Evolutionary conservation across 2,113 vertebrate genomes (phyloP), one percentile per base, ranked within the genome.

Genomic region (Notarius lentiginosus): DNA sequence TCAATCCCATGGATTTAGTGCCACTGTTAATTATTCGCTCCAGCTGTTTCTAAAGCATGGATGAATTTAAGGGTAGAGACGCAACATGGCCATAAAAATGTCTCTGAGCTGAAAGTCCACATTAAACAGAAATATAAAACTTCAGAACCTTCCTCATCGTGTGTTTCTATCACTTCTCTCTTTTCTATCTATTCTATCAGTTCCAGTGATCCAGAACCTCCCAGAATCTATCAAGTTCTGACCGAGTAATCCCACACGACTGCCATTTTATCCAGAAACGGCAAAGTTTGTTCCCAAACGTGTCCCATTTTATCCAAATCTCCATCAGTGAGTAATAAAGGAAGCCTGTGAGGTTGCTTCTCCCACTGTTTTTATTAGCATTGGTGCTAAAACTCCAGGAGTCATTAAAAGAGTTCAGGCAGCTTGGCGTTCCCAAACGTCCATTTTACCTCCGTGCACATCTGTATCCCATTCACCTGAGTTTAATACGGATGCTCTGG

Each of bases 341-440:
- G 79, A 47, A 63, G 4, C 11, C 80, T 49, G 80, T 47, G 63
- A 63, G 58, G 63, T 82, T 82, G 65, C 80, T 82, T 82, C 60
- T 82, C 22, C 80, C 6, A 24, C 80, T 82, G 80, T 22, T 82
- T 63, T 82, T 65, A 82, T 82, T 82, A 82, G 80, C 80, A 65
- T 65, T 65, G 80, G 80, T 82, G 27, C 34, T 49, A 51, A 66
- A 82, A 65, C 60, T 82, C 80, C 80, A 82, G 60, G 60, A 82
- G 80, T 49, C 80, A 82, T 82, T 82, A 82, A 82, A 65, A 60
- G 80, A 49, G 80, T 82, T 65, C 11, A 49, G 34, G 22, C 22
- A 1, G 56, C 61, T 47, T 61, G 58, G 34, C 1, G 58, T 49
- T 61, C 60, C 60, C 34, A 51, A 51, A 82, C 14, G 4, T 20